Conservation (phyloP, 2,113 vertebrate species). For the Australoheros scitulus region DNA sequence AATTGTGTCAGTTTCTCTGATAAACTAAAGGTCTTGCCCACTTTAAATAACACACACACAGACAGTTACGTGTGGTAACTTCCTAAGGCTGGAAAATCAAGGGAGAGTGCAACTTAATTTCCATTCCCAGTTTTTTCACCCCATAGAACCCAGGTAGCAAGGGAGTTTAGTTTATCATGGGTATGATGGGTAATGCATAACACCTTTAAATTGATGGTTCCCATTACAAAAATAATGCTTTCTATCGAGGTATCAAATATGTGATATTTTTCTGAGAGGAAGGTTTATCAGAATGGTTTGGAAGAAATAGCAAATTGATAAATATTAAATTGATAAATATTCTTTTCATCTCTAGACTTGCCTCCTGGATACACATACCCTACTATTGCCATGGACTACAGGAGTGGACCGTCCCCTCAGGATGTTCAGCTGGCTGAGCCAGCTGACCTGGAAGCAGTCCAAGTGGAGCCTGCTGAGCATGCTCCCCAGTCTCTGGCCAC, state of each 20-base stretch:
- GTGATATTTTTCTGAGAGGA: not conserved
- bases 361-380: conserved; percentile 87
- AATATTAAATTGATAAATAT: conserved; percentile 4
- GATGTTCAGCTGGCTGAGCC: conserved; percentile 84
- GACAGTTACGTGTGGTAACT: conserved; percentile 32
- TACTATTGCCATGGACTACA: conserved; percentile 81
- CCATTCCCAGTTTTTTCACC: conserved; percentile 22
- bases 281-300: not conserved
- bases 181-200: not conserved
- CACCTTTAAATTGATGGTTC: not conserved
- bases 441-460: conserved; percentile 87
- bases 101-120: conserved; percentile 28
- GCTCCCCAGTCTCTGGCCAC: conserved; percentile 56
- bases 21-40: conserved; percentile 54
- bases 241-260: not conserved
- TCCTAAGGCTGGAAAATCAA: conserved; percentile 40
- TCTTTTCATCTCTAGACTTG: conserved; percentile 78
- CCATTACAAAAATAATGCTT: not conserved
- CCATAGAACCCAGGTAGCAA: conserved; percentile 4
- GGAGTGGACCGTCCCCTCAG: conserved; percentile 78
- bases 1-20: conserved; percentile 60
- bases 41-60: conserved; percentile 47
- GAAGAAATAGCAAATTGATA: not conserved
- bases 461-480: conserved; percentile 73
- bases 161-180: not conserved